A percentile compares a stretch with the other conserved stretches of the same genome.
phyloP scores from a whole-genome alignment of 2,113 vertebrate species.

The Bettongia penicillata region DNA sequence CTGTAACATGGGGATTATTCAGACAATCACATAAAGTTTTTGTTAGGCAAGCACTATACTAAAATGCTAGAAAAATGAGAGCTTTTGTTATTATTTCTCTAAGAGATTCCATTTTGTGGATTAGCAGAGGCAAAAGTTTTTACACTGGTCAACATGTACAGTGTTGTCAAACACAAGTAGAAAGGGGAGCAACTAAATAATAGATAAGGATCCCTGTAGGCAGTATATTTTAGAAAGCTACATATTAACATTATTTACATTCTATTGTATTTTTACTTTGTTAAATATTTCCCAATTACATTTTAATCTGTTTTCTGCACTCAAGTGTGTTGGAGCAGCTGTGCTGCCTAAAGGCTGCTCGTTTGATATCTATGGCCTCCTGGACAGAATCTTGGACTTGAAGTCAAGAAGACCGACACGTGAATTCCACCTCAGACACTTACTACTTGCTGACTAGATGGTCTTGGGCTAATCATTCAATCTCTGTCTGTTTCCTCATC shows the following conservation, averaged over 20 bases:
- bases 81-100: background rate
- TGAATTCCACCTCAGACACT: background rate
- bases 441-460: background rate
- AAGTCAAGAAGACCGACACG: background rate
- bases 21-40: background rate
- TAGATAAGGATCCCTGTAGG: background rate
- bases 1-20: background rate
- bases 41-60: background rate
- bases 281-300: background rate
- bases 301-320: background rate
- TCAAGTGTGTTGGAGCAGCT: background rate
- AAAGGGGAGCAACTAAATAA: background rate
- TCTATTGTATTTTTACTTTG: background rate
- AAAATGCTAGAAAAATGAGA: background rate
- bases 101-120: background rate
- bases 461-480: background rate
- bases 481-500: background rate
- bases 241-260: background rate
- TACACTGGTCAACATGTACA: background rate
- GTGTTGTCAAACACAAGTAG: background rate
- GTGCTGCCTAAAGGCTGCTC: background rate
- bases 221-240: background rate
- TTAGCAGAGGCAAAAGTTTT: background rate
- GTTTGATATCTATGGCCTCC: background rate
- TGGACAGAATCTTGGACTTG: background rate